Conservation (phyloP, 2,113 vertebrate genomes). For the Hydrochoerus hydrochaeris region DNA sequence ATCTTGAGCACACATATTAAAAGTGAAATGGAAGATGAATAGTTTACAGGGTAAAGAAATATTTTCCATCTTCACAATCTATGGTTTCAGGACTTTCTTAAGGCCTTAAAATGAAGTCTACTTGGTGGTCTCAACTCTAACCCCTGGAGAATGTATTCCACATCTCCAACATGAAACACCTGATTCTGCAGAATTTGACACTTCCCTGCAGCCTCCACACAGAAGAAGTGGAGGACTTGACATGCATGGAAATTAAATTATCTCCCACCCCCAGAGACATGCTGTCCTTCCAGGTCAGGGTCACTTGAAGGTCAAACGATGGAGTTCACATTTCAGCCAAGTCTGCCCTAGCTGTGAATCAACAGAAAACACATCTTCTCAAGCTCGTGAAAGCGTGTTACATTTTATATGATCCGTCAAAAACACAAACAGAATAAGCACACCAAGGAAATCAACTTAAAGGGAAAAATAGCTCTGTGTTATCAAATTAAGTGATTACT, state of each 20-base stretch:
- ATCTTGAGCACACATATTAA: conserved; percentile 66
- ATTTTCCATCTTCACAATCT: conserved; percentile 62
- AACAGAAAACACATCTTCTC: conserved; percentile 54
- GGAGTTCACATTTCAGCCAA: conserved; percentile 81
- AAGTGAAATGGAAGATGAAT: conserved; percentile 73
- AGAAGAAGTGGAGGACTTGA: conserved; percentile 80
- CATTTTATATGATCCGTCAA: conserved; percentile 61
- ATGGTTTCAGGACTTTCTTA: conserved; percentile 73
- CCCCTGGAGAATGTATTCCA: conserved; percentile 65
- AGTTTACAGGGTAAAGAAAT: conserved; percentile 68
- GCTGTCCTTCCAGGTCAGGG: conserved; percentile 81
- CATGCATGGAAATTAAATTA: conserved; percentile 87
- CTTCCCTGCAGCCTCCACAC: conserved; percentile 77
- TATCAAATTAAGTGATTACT: conserved; percentile 62
- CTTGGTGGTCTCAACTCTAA: conserved; percentile 80
- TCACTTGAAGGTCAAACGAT: conserved; percentile 74
- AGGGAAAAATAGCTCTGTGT: conserved; percentile 36
- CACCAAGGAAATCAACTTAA: conserved; percentile 44
- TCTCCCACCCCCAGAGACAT: conserved; percentile 74
- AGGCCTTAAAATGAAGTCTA: conserved; percentile 81
- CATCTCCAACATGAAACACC: conserved; percentile 79
- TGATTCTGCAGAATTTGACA: conserved; percentile 85
- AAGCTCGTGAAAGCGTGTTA: conserved; percentile 51
- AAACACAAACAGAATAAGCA: conserved; percentile 41
- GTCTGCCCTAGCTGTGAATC: conserved; percentile 63